phyloP scores from a whole-genome alignment of 2,888 invertebrate genomes.

The Rhynchonema sp. region DNA sequence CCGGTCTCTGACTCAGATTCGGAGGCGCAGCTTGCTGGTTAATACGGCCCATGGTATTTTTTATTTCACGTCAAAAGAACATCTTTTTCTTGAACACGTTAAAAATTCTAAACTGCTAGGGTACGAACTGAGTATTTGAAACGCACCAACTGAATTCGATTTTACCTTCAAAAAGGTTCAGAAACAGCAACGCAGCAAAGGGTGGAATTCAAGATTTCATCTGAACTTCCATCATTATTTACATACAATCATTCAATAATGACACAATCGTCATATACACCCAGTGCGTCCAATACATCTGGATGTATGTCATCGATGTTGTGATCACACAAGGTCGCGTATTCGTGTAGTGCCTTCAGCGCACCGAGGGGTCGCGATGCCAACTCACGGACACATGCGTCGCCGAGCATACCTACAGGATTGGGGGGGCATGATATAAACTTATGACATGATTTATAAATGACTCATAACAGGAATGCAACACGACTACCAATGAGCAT shows the following conservation, averaged over 20 bases:
- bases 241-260: neutral
- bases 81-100: too few relatives aligned
- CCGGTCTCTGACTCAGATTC: too few relatives aligned
- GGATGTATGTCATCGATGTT: neutral
- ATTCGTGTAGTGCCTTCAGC: constrained; percentile 1
- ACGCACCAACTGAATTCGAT: too few relatives aligned
- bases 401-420: constrained; percentile 1
- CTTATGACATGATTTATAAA: neutral
- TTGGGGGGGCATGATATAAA: neutral
- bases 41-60: too few relatives aligned
- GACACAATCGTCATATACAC: neutral
- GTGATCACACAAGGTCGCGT: neutral
- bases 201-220: too few relatives aligned
- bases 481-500: too few relatives aligned
- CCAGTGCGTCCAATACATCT: neutral
- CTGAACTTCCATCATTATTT: neutral
- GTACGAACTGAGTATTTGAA: too few relatives aligned
- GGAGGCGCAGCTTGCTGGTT: too few relatives aligned
- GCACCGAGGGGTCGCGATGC: neutral
- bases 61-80: too few relatives aligned
- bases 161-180: too few relatives aligned
- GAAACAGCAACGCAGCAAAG: too few relatives aligned
- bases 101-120: too few relatives aligned
- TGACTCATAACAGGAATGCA: neutral
- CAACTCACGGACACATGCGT: neutral